Base-by-base conservation (phyloP, 1,140 invertebrate genomes). In the Cydia amplana region DNA sequence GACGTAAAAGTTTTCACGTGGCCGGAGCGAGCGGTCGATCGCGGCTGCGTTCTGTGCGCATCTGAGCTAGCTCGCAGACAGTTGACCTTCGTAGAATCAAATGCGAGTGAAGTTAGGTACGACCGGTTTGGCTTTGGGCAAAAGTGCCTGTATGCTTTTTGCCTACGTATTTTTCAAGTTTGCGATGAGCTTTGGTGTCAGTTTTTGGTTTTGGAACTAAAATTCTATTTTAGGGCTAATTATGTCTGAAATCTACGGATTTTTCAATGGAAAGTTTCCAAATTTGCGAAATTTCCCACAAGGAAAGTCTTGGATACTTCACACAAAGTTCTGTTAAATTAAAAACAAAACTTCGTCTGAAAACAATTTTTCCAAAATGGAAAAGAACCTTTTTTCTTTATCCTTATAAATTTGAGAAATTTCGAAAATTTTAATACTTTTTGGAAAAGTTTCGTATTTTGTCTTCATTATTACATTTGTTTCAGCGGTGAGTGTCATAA, bases 1-100 rank as follows among this genome's bases (percentile, higher is more conserved):
- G 75, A 80, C 80, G 82, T 84, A 82, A 83, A 83, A 84, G 82
- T 83, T 84, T 82, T 77, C 75, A 70, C 65, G 72, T 74, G 73
- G 36, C 28, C 70, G 76, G 20, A 20, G 63, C 46, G 28, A 25
- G 78, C 87, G 85, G 80, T 74, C 80, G 77, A 2, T 43, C 80
- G 9, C 36, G 14, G 32, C 76, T 46, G 60, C 4, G 16, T 78
- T 65, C 75, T 67, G 43, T 25, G 65, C 76, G 80, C 79, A 85
- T 78, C 83, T 85, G 83, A 80, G 82, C 77, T 73, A 67, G 74
- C 74, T 72, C 78, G 73, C 74, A 75, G 60, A 74, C 36, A 76
- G 75, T 79, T 88, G 86, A 86, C 85, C 87, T 89, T 89, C 87
- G 83, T 60, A 64, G 84, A 87, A 87, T 89, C 81, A 89, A 85